Conservation (phyloP, 1,140 invertebrate genomes). For the Drosophila pseudoananassae region DNA sequence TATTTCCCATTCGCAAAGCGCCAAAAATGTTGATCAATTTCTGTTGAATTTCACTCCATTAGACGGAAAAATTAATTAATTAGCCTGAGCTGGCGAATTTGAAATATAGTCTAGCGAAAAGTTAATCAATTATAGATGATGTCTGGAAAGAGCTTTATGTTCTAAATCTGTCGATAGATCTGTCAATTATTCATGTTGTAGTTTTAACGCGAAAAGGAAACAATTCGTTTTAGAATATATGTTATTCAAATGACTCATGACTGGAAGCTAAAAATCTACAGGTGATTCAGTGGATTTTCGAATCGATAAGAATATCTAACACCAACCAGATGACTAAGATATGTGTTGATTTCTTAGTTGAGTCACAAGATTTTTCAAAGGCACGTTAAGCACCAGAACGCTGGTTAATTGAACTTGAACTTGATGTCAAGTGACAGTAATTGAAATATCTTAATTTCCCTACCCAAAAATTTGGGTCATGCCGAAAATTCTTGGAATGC, state of each 20-base stretch:
- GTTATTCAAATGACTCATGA: constrained; percentile 18
- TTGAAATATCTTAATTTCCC: constrained; percentile 68
- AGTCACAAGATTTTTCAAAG: constrained; percentile 11
- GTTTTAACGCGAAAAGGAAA: neutral
- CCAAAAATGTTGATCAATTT: constrained; percentile 40
- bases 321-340: constrained; percentile 9
- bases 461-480: constrained; percentile 41
- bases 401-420: constrained; percentile 71
- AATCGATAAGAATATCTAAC: constrained; percentile 13
- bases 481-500: constrained; percentile 27
- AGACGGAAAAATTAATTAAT: constrained; percentile 61
- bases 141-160: constrained; percentile 15
- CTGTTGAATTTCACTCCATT: constrained; percentile 46
- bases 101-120: constrained; percentile 4
- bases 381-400: constrained; percentile 3
- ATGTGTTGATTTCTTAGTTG: neutral
- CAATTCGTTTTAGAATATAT: constrained; percentile 15
- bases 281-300: constrained; percentile 19
- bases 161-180: constrained; percentile 18
- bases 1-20: constrained; percentile 46
- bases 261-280: constrained; percentile 3
- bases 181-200: constrained; percentile 21
- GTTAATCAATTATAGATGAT: constrained; percentile 36
- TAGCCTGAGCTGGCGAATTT: constrained; percentile 37
- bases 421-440: constrained; percentile 67